These are phyloP conservation scores for Umimayanthus kanabou DNA, from an alignment of 92 coral and sea anemone species.

Conservation along the genomic window DNA sequence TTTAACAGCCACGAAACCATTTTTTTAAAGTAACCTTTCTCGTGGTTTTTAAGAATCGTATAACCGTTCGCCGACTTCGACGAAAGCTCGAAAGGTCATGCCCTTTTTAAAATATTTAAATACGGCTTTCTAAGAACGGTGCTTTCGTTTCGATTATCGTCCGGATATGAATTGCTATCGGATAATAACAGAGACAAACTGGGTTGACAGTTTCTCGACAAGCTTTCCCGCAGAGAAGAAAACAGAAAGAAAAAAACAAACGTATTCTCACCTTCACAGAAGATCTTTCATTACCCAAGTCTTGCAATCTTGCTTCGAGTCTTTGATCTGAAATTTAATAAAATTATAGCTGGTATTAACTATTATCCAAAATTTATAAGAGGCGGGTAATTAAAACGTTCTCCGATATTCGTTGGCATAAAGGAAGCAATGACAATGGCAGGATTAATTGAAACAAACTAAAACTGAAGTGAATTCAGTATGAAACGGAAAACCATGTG, in stretches of 20 bases:
- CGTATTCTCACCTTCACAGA: slow-evolving; percentile 30
- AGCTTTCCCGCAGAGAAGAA: background rate
- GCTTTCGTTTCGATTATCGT: background rate
- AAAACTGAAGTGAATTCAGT: background rate
- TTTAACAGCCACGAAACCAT: background rate
- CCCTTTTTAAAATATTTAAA: too few relatives aligned
- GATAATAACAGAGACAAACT: slow-evolving; percentile 30
- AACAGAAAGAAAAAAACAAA: background rate
- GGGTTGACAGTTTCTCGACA: slow-evolving; percentile 24
- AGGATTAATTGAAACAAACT: background rate
- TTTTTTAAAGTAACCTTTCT: background rate
- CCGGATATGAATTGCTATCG: slow-evolving; percentile 27
- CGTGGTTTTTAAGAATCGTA: background rate
- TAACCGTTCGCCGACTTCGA: background rate
- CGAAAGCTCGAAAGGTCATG: slow-evolving; percentile 35
- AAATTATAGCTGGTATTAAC: slow-evolving; percentile 14
- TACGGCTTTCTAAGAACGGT: background rate
- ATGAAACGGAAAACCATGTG: background rate
- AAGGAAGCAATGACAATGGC: slow-evolving; percentile 17
- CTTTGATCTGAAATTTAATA: slow-evolving; percentile 48
- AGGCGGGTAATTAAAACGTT: slow-evolving; percentile 20
- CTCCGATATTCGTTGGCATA: background rate
- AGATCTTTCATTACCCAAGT: slow-evolving; percentile 55
- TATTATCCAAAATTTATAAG: slow-evolving; percentile 19
- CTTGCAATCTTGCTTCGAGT: slow-evolving; percentile 76